Evolutionary conservation across 2,888 invertebrate genomes (phyloP).

Genomic region (Apodemia hepburni): DNA sequence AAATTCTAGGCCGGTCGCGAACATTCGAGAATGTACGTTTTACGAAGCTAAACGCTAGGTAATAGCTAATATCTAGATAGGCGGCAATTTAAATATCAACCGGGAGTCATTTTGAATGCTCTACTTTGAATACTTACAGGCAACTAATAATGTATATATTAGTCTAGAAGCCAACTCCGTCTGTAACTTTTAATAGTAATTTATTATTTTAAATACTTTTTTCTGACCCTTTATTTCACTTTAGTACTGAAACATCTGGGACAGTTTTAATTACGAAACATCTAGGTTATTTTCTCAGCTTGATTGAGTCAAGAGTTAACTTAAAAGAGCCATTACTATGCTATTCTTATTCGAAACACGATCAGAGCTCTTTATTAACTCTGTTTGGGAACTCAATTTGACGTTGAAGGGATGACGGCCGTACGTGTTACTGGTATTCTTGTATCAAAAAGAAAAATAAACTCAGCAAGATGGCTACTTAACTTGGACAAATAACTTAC

Average conservation of each 20-base stretch:
- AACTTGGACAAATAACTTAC: constrained; percentile 11
- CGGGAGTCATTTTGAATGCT: too few species aligned
- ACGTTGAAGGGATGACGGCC: constrained; percentile 38
- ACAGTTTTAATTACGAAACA: constrained; percentile 3
- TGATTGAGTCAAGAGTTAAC: constrained; percentile 9
- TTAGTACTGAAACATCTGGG: neutral
- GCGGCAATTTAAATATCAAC: too few species aligned
- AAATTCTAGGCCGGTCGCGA: too few species aligned
- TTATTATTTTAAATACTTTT: neutral
- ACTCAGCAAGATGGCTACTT: constrained; percentile 16
- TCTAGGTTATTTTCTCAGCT: neutral
- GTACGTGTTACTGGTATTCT: constrained; percentile 38
- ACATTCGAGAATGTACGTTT: too few species aligned
- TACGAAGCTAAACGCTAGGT: too few species aligned
- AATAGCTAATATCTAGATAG: too few species aligned
- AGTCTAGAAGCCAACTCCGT: too few species aligned
- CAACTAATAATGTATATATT: too few species aligned
- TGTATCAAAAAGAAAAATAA: constrained; percentile 30
- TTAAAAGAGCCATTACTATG: constrained; percentile 7
- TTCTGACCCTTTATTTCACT: neutral
- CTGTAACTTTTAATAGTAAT: neutral
- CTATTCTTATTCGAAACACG: constrained; percentile 37
- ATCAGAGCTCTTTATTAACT: constrained; percentile 41
- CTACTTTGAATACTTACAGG: too few species aligned
- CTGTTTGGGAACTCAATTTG: constrained; percentile 43